Base-by-base conservation (phyloP, 2,888 invertebrate genomes). In the Vesta saturnalis region DNA sequence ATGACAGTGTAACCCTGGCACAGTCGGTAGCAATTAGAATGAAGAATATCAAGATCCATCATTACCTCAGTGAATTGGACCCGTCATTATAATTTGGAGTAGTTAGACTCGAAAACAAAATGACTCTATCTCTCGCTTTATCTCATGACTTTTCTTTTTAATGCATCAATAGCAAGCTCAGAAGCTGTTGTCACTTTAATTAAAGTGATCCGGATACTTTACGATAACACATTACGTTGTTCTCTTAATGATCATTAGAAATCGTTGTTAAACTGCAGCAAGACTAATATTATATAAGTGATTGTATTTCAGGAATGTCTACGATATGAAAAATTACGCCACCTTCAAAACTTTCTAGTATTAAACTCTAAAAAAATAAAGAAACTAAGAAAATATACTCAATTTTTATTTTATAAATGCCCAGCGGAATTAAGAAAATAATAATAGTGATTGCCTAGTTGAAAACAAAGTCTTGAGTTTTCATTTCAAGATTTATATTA, bases 81-180 rank as follows among this genome's bases (percentile, higher is more conserved):
- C 76, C 72, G 75, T 75, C 76, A 74, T 78, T 77, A 77, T 78
- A 76, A 77, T 78, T 76, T 76, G 74, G 74, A 72, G 70, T 72
- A 71, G 73, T 71, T 73, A 67, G 73, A 75, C 73, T 73, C 72
- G 61, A 56, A 52, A 22, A 59, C 60, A 71, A 74, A 77, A 78
- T 74, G 76, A 74, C 77, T 76, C 74, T 77, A 77, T 78, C 78
- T 70, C 64, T 66, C 65, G 69, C 70, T 72, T 70, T 72, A 74
- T 74, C 73, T 69, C 60, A 65, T 60, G 58, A 59, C 66, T 64
- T 69, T 66, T 69, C 70, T 57, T 63, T 61, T 65, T 62, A 56
- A 63, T 64, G 59, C 60, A 67, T 71, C 72, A 70, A 70, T 73
- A 74, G 74, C 70, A 69, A 68, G 58, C 67, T 65, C 67, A 70